Evolutionary conservation across 2,797 vertebrate species (phyloP), one percentile per base, ranked within the genome.

Genomic region (Vireo griseus): DNA sequence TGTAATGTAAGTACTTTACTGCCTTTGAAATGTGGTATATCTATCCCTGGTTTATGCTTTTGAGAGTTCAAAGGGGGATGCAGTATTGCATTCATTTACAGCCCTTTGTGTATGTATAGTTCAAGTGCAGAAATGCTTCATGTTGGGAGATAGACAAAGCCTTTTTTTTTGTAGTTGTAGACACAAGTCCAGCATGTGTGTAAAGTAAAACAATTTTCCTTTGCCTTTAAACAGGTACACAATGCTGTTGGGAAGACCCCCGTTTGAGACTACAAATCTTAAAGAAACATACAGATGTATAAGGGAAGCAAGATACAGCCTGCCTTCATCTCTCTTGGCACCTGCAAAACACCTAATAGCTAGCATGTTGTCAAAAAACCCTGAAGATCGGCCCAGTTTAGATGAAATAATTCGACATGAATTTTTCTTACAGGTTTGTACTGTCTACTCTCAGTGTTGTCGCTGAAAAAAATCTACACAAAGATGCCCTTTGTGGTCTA

Each of bases 201-300:
- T 66, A 67, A 90, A 90, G 35, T 31, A 63, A 86, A 47, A 45
- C 4, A 4, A 1, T 1, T 59, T 72, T 80, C 13, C 5, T 80
- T 58, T 66, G 10, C 8, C 42, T 90, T 78, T 95, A 39, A 89
- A 71, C 96, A 99, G 99, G 99, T 99, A 99, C 88, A 99, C 99
- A 7, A 99, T 99, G 99, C 97, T 99, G 31, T 95, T 99, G 94
- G 99, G 99, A 86, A 98, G 99, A 90, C 99, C 99, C 5, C 99
- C 99, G 0, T 99, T 99, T 96, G 99, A 99, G 98, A 99, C 99
- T 73, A 99, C 99, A 65, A 99, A 99, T 97, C 98, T 99, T 71
- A 99, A 99, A 93, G 99, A 99, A 98, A 99, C 99, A 0, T 99
- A 99, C 95, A 98, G 98, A 95, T 99, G 99, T 79, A 99, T 99